phyloP scores from a whole-genome alignment of 35 echinoderm and acorn worm genomes.

The Amphiura filiformis region DNA sequence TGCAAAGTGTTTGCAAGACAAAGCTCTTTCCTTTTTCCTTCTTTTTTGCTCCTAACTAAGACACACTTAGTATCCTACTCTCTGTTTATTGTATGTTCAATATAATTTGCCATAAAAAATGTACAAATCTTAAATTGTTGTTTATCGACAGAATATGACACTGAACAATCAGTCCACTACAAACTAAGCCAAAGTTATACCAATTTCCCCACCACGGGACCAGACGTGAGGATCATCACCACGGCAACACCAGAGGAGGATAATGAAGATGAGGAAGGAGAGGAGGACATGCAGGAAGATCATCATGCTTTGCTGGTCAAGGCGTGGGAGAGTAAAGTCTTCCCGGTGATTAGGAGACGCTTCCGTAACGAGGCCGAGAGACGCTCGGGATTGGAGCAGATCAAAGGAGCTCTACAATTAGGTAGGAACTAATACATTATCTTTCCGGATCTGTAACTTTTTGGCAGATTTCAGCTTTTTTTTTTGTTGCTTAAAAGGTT shows the following conservation, averaged over 20 bases:
- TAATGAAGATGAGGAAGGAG: conserved; percentile 66
- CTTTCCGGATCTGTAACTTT: background rate
- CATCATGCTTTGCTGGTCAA: conserved; percentile 66
- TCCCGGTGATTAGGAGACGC: conserved; percentile 70
- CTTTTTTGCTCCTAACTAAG: too few relatives aligned
- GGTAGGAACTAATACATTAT: conserved; percentile 27
- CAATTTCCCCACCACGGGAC: conserved; percentile 69
- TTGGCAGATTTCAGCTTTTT: background rate
- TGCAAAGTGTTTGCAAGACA: too few relatives aligned
- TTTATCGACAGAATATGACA: conserved; percentile 56
- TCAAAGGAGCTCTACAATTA: conserved; percentile 76
- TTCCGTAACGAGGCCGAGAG: conserved; percentile 76
- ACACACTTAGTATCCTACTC: too few relatives aligned
- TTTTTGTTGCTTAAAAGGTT: background rate
- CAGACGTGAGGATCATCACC: conserved; percentile 35
- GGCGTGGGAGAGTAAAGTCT: conserved; percentile 81
- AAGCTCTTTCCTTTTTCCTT: too few relatives aligned
- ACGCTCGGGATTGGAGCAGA: conserved; percentile 69
- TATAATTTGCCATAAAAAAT: too few relatives aligned
- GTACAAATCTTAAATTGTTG: too few relatives aligned
- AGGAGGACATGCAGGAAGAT: conserved; percentile 67
- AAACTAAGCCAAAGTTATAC: conserved; percentile 53
- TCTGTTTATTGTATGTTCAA: too few relatives aligned
- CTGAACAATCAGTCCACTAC: conserved; percentile 39
- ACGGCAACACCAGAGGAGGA: conserved; percentile 35